Evolutionary conservation across 2,797 vertebrate species (phyloP).

Genomic region (Amazona ochrocephala): DNA sequence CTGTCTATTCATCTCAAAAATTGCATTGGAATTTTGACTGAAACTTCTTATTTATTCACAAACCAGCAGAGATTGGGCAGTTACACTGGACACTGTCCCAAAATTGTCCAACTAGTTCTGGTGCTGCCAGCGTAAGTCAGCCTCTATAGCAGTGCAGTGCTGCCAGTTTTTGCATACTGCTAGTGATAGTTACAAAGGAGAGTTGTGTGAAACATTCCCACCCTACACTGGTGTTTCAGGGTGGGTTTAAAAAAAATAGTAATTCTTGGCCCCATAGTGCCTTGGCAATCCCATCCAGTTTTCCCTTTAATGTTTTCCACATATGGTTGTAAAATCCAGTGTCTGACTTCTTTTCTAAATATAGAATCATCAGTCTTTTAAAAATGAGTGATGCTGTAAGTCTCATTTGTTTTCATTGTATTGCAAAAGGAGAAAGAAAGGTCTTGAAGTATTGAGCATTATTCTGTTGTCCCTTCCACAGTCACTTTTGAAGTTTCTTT

Average conservation of each 20-base stretch:
- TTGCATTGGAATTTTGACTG: not conserved
- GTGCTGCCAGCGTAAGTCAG: not conserved
- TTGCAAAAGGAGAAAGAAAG: not conserved
- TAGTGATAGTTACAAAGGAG: not conserved
- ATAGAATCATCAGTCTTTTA: not conserved
- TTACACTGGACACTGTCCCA: not conserved
- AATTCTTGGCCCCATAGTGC: not conserved
- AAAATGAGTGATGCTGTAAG: not conserved
- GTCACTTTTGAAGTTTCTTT: not conserved
- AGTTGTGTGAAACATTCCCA: not conserved
- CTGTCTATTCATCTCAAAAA: not conserved
- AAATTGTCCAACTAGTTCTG: not conserved
- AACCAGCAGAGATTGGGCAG: not conserved
- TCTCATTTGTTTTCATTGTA: not conserved
- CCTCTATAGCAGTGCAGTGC: not conserved
- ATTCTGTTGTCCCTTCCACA: not conserved
- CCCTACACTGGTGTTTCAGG: not conserved
- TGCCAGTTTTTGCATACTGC: not conserved
- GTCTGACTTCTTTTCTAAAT: conserved; percentile 22
- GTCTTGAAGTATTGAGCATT: not conserved
- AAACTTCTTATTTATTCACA: not conserved
- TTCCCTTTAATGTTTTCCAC: conserved; percentile 38
- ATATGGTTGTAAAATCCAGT: conserved; percentile 53
- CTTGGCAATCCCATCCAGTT: not conserved
- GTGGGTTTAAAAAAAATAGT: not conserved